Evolutionary conservation across 2,888 invertebrate genomes (phyloP).

Genomic region (Ectobius pallidus): DNA sequence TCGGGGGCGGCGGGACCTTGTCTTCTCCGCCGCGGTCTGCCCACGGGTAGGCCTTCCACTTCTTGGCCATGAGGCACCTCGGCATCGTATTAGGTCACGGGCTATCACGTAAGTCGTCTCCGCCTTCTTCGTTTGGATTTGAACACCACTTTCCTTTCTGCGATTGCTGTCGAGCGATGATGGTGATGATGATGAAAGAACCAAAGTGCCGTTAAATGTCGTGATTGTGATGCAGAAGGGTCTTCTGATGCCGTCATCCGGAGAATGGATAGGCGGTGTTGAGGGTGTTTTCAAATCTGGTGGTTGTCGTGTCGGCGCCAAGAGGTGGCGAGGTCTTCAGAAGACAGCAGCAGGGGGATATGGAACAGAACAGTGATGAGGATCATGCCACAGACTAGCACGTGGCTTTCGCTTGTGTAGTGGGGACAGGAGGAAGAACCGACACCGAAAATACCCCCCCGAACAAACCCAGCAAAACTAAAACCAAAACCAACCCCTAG

Average conservation of each 20-base stretch:
- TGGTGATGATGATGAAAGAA: constrained; percentile 13
- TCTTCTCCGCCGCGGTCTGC: constrained; percentile 64
- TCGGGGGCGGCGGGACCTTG: constrained; percentile 44
- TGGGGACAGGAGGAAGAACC: constrained; percentile 33
- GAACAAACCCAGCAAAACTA: constrained; percentile 43
- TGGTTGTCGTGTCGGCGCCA: background rate
- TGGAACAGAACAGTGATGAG: constrained; percentile 26
- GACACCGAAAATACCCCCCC: constrained; percentile 41
- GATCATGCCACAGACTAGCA: constrained; percentile 39
- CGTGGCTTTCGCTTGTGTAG: constrained; percentile 10
- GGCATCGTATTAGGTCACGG: constrained; percentile 67
- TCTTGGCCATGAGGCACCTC: constrained; percentile 94
- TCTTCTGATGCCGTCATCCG: constrained; percentile 40
- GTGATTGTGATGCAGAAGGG: constrained; percentile 17
- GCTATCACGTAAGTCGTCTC: constrained; percentile 24
- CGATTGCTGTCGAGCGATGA: constrained; percentile 22
- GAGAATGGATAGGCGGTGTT: constrained; percentile 13
- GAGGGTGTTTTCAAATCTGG: constrained; percentile 5
- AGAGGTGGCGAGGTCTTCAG: background rate
- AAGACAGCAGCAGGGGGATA: constrained; percentile 25
- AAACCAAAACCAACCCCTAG: constrained; percentile 44
- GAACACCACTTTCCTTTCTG: constrained; percentile 30
- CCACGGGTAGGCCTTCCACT: constrained; percentile 90
- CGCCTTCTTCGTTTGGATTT: constrained; percentile 23
- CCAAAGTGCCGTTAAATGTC: constrained; percentile 1